Base-by-base conservation (phyloP, 1,140 invertebrate genomes). In the Pogonus chalceus region DNA sequence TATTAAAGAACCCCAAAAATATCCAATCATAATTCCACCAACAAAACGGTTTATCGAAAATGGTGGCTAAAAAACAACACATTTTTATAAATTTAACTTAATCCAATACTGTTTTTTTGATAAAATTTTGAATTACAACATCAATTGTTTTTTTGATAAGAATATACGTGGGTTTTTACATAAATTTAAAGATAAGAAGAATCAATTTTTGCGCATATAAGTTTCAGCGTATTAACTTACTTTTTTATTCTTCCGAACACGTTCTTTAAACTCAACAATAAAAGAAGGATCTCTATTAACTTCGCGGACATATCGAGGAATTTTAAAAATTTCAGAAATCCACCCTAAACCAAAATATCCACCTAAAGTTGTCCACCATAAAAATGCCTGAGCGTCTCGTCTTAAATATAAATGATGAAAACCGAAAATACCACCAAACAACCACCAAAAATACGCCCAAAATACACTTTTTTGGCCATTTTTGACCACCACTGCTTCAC, bases 371-470 rank as follows among this genome's bases (percentile, higher is more conserved):
- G 81, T 83, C 76, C 87, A 88, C 80, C 88, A 92, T 0, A 94
- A 73, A 64, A 96, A 88, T 0, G 88, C 92, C 63, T 98, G 93
- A n/a, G 82, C 76, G 68, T 96, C 90, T 52, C 93, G 72, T 43
- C 81, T 79, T 39, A 97, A 72, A 68, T 97, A 97, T 62, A 96
- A 80, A 67, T 96, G 91, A 73, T 98, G 94, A 1, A 91, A 69
- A 0, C 93, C 92, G 58, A 90, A 84, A 60, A 88, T 72, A 9
- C 92, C 93, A 26, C 90, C 89, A 56, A 92, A 76, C 0, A 92
- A 62, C 92, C 92, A 96, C 16, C 89, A 72, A 16, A 95, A 37
- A 68, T 93, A 94, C 0, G 92, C 79, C 57, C 79, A 56, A 23
- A 81, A 61, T n/a, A 87, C 65, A 55, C 83, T 88, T 66, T 90